These are phyloP conservation scores for Plagodis dolabraria DNA, from an alignment of 2,888 invertebrate species.

Conservation along the genomic window DNA sequence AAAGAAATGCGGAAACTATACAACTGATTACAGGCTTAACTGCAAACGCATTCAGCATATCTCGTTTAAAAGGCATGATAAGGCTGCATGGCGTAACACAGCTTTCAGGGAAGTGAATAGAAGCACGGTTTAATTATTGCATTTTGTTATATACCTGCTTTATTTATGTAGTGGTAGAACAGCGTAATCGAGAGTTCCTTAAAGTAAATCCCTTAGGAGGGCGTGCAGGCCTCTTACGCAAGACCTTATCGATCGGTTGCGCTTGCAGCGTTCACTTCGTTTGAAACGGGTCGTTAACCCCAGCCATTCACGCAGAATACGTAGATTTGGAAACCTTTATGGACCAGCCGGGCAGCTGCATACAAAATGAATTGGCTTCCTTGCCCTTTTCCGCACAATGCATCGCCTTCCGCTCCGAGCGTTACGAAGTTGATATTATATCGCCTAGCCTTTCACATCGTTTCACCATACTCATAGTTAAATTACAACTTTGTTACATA, in stretches of 20 bases:
- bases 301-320: slow-evolving; percentile 67
- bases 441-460: slow-evolving; percentile 34
- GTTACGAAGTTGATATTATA: slow-evolving; percentile 24
- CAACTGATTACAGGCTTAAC: slow-evolving; percentile 16
- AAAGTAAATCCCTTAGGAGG: slow-evolving; percentile 68
- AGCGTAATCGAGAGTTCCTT: slow-evolving; percentile 47
- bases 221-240: slow-evolving; percentile 73
- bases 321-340: slow-evolving; percentile 64
- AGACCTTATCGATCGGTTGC: slow-evolving; percentile 72
- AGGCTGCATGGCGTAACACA: slow-evolving; percentile 46
- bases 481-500: slow-evolving; percentile 28
- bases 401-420: slow-evolving; percentile 38
- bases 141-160: slow-evolving; percentile 38
- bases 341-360: slow-evolving; percentile 58
- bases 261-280: slow-evolving; percentile 68
- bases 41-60: slow-evolving; percentile 32
- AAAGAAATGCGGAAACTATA: slow-evolving; percentile 25
- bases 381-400: slow-evolving; percentile 45
- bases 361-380: slow-evolving; percentile 54
- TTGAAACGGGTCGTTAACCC: slow-evolving; percentile 74
- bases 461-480: slow-evolving; percentile 33
- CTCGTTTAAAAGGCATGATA: slow-evolving; percentile 32
- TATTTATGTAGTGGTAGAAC: slow-evolving; percentile 33
- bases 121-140: slow-evolving; percentile 51
- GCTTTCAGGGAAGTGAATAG: slow-evolving; percentile 54